Conservation (phyloP, 2,797 vertebrate genomes). For the Bucorvus abyssinicus region DNA sequence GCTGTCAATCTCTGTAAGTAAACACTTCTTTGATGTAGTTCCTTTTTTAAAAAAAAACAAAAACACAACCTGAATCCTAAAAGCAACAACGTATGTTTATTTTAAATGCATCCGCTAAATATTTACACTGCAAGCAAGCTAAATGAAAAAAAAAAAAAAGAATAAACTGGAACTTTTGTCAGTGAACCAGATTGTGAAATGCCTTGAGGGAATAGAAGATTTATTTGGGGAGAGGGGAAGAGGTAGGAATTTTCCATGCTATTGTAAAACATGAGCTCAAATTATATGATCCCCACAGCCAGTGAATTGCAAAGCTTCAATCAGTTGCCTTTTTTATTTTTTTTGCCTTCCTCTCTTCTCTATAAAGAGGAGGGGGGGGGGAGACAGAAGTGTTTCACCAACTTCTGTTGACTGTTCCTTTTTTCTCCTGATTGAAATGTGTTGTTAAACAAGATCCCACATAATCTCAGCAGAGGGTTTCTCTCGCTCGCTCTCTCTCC, state of each 20-base stretch:
- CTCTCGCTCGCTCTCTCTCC: conserved; percentile 64
- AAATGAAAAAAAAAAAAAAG: not conserved
- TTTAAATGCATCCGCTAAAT: conserved; percentile 60
- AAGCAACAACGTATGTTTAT: conserved; percentile 60
- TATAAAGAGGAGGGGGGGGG: conserved; percentile 5
- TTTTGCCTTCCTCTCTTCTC: conserved; percentile 26
- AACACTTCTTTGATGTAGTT: conserved; percentile 46
- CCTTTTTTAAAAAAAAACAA: not conserved
- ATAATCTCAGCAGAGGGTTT: conserved; percentile 64
- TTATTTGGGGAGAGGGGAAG: conserved; percentile 61
- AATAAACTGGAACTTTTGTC: conserved; percentile 55
- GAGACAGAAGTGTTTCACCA: conserved; percentile 51
- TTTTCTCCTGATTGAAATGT: conserved; percentile 67
- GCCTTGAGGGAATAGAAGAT: conserved; percentile 51
- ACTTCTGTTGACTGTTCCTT: conserved; percentile 63
- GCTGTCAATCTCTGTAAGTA: conserved; percentile 41
- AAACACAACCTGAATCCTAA: conserved; percentile 22
- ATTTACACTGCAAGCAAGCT: conserved; percentile 43
- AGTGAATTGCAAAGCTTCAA: conserved; percentile 53
- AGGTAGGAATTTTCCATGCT: conserved; percentile 61
- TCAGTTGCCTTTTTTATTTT: conserved; percentile 52
- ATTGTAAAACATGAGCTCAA: conserved; percentile 63
- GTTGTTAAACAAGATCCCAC: conserved; percentile 70
- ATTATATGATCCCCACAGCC: conserved; percentile 50
- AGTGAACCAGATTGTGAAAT: conserved; percentile 59